Evolutionary conservation across 2,888 invertebrate genomes (phyloP), one percentile per base, ranked within the genome.

Genomic region (Pegoplata infirma): DNA sequence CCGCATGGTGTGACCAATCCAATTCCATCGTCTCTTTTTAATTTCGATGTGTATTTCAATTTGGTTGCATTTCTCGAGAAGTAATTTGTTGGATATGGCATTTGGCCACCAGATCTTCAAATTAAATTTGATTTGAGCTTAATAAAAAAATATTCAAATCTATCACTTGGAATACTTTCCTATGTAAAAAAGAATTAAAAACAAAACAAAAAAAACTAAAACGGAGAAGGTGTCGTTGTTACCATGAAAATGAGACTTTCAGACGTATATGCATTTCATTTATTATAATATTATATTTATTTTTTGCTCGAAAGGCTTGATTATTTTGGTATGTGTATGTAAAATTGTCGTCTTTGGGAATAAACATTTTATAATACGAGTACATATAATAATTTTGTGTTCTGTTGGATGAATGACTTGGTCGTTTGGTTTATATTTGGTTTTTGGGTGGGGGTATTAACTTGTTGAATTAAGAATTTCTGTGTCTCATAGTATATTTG

Each of bases 171-270:
- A 12, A 40, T 4, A 40, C 36, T n/a, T 40, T 40, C 36, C 36
- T 40, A n/a, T 40, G 5, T 5, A 40, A 40, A n/a, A 12, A 40
- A 25, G 1, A 40, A 40, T 5, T 46, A 46, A 40, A 61, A 72
- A n/a, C n/a, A n/a, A n/a, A n/a, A n/a, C n/a, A n/a, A n/a, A n/a
- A n/a, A n/a, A n/a, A n/a, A n/a, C n/a, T n/a, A n/a, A n/a, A n/a
- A n/a, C n/a, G n/a, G n/a, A 75, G 63, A 75, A 79, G 79, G 71
- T 79, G 79, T 75, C 71, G 49, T 56, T 69, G 68, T 75, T 75
- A 63, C 61, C 63, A 51, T 67, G 75, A 67, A 67, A 67, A 72
- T 72, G 67, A 79, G 67, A 71, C 75, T 67, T 79, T 79, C 12
- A 8, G 69, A 17, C 44, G 53, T 64, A 44, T 63, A 74, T 69